A percentile compares a stretch with the other conserved stretches of the same genome.
phyloP scores from a whole-genome alignment of 1,140 invertebrate genomes.

The Maniola jurtina region DNA sequence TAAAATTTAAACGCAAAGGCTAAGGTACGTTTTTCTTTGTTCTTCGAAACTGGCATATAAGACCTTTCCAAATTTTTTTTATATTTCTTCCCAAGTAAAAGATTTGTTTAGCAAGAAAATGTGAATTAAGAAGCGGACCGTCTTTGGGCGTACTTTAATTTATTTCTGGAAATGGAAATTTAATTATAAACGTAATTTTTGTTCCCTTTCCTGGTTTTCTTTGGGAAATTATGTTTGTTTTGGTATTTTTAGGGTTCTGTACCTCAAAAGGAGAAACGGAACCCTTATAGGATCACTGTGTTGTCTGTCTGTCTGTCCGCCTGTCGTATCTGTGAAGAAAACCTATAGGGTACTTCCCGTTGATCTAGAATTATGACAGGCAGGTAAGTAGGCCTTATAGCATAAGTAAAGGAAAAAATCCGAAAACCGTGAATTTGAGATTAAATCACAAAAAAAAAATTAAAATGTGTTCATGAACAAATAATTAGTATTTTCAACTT shows the following conservation, averaged over 20 bases:
- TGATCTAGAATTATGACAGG: too few relatives aligned
- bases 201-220: not conserved
- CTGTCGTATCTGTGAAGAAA: too few relatives aligned
- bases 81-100: conserved; percentile 55
- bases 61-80: conserved; percentile 46
- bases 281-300: too few relatives aligned
- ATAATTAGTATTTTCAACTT: too few relatives aligned
- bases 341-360: too few relatives aligned
- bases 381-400: too few relatives aligned
- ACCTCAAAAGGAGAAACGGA: too few relatives aligned
- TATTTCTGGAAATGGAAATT: conserved; percentile 31
- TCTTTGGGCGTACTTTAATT: conserved; percentile 32
- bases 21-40: conserved; percentile 9
- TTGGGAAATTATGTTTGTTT: not conserved
- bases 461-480: too few relatives aligned
- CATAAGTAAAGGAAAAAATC: too few relatives aligned
- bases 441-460: too few relatives aligned
- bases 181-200: conserved; percentile 19
- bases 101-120: conserved; percentile 61
- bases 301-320: too few relatives aligned
- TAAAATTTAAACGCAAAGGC: not conserved
- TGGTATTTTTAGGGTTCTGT: not conserved
- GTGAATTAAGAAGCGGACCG: conserved; percentile 48
- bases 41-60: not conserved
- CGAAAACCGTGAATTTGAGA: too few relatives aligned